Conservation (phyloP, 2,888 invertebrate genomes). For the Cheilosia soror region DNA sequence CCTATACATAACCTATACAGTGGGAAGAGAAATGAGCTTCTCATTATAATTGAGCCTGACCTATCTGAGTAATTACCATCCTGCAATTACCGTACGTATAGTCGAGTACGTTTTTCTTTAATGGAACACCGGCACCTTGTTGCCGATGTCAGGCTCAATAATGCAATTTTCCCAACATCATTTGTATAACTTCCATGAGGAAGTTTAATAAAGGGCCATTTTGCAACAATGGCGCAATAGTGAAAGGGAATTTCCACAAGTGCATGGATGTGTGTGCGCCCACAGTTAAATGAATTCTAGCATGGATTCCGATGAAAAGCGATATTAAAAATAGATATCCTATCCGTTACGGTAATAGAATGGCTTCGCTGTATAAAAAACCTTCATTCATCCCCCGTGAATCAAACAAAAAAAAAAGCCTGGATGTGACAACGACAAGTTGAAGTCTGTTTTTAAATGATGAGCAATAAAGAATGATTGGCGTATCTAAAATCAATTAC, state of each 20-base stretch:
- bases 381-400: neutral
- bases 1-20: neutral
- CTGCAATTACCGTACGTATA: slow-evolving; percentile 13
- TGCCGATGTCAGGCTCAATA: slow-evolving; percentile 30
- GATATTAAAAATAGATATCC: slow-evolving; percentile 15
- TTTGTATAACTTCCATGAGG: slow-evolving; percentile 49
- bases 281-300: slow-evolving; percentile 3
- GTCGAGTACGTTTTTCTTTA: neutral
- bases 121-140: slow-evolving; percentile 7
- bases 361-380: neutral
- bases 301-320: slow-evolving; percentile 9
- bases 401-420: neutral
- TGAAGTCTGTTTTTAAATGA: neutral
- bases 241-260: slow-evolving; percentile 10
- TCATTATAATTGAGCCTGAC: slow-evolving; percentile 14
- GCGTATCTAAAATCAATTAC: neutral
- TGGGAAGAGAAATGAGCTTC: neutral
- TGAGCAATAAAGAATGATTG: neutral
- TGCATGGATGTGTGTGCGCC: neutral
- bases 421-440: neutral
- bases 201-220: slow-evolving; percentile 40
- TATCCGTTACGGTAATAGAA: neutral
- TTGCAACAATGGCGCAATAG: slow-evolving; percentile 26
- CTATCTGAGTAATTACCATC: slow-evolving; percentile 11
- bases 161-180: slow-evolving; percentile 46